These are phyloP conservation scores for Drosophila meridionalis DNA, from an alignment of 2,888 invertebrate genomes.

Conservation along the genomic window DNA sequence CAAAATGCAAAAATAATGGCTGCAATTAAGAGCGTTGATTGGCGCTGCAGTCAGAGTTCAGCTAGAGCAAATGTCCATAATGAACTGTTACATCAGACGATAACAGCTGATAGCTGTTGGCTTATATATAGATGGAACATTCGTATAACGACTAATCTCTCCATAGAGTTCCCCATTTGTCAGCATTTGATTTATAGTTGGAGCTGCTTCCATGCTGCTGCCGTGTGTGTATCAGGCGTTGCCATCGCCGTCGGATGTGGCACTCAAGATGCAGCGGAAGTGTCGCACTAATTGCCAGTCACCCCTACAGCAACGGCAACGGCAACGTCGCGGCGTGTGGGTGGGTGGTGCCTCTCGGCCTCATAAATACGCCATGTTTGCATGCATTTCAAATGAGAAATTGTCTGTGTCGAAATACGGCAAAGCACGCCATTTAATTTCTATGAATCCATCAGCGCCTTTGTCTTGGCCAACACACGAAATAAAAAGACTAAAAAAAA, in stretches of 20 bases:
- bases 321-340: neutral
- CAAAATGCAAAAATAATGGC: slow-evolving; percentile 37
- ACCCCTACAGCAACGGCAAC: slow-evolving; percentile 7
- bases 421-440: slow-evolving; percentile 69
- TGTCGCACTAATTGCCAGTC: slow-evolving; percentile 66
- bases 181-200: slow-evolving; percentile 52
- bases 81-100: slow-evolving; percentile 21
- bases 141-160: neutral
- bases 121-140: neutral
- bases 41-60: slow-evolving; percentile 21
- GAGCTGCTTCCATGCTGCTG: slow-evolving; percentile 10
- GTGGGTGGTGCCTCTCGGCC: slow-evolving; percentile 23
- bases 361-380: slow-evolving; percentile 75
- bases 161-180: slow-evolving; percentile 31
- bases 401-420: slow-evolving; percentile 66
- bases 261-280: slow-evolving; percentile 72
- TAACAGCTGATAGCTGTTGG: slow-evolving; percentile 5
- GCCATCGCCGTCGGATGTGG: slow-evolving; percentile 55
- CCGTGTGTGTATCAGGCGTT: slow-evolving; percentile 32
- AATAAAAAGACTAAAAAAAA: slow-evolving; percentile 17
- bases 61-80: slow-evolving; percentile 9
- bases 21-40: slow-evolving; percentile 64
- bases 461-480: slow-evolving; percentile 54
- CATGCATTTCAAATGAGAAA: slow-evolving; percentile 77
- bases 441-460: slow-evolving; percentile 80